A percentile compares a stretch with the other conserved stretches of the same genome.
Conservation (phyloP, 2,797 vertebrate species). For the Hemitrygon akajei region DNA sequence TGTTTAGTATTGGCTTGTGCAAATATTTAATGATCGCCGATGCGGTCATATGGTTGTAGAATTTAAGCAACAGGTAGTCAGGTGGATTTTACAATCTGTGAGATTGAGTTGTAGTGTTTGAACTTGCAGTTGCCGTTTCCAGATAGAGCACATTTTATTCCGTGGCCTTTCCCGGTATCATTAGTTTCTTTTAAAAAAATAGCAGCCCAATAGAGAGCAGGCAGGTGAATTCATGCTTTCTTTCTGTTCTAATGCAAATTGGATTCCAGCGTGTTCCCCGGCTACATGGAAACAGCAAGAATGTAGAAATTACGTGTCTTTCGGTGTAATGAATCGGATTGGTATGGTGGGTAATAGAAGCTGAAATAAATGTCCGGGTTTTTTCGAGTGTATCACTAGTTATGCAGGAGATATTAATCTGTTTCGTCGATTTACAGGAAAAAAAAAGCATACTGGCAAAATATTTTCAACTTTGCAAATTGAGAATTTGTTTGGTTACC, state of each 20-base stretch:
- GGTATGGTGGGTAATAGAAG: not conserved
- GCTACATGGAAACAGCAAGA: not conserved
- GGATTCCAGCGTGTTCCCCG: not conserved
- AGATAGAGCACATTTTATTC: not conserved
- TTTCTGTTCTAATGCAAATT: not conserved
- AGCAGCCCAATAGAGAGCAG: not conserved
- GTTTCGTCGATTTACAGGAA: not conserved
- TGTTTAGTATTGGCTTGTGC: too few relatives aligned
- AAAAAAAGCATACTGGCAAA: not conserved
- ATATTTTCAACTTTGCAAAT: conserved; percentile 13
- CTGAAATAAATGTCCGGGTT: not conserved
- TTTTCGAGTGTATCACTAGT: not conserved
- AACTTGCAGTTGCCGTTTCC: not conserved
- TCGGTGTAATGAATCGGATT: not conserved
- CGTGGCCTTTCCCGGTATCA: not conserved
- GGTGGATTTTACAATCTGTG: not conserved
- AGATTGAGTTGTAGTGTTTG: not conserved
- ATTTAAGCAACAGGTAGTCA: conserved; percentile 14
- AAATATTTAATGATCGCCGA: conserved; percentile 5
- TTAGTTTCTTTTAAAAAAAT: not conserved
- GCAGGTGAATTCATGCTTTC: not conserved
- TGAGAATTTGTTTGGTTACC: not conserved
- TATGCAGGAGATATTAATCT: not conserved
- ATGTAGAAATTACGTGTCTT: not conserved
- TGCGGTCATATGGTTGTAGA: conserved; percentile 9